Evolutionary conservation across 2,113 vertebrate species (phyloP), one percentile per base, ranked within the genome.

Genomic region (Amazona guildingii): DNA sequence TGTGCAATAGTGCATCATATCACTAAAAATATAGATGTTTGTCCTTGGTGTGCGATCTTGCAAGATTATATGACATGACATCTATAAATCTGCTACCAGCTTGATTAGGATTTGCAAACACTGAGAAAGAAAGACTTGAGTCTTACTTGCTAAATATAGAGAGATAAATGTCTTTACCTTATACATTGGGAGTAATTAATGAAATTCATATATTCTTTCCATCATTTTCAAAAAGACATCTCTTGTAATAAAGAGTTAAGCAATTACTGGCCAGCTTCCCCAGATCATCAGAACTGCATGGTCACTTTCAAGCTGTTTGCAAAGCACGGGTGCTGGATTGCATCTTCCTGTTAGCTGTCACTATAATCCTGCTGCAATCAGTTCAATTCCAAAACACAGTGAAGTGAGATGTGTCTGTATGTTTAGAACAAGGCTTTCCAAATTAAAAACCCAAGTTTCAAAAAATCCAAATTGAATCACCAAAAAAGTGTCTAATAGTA

Each of bases 21-120:
- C 31, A 37, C 33, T 73, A 41, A 83, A 69, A 51, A 90, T 46
- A 64, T 1, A 2, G 52, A 37, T 0, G 0, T 43, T 83, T 90
- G 10, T 87, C 17, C 29, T 86, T 83, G 11, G 13, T 7, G 2
- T 59, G 23, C 13, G 37, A 7, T 74, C 37, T 77, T 73, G 12
- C 80, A 88, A 78, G 68, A 83, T 46, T 76, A 86, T 37, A 29
- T 76, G 57, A 62, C n/a, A 76, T 44, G 39, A 62, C 46, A 69
- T 88, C 41, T 77, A 43, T 70, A 77, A 85, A 90, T 88, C 59
- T 86, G 7, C 49, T 83, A 77, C 86, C 52, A 80, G n/a, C n/a
- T 96, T 86, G 44, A 90, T 93, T 86, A 86, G 9, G 37, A 57
- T 83, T 90, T 95, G n/a, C 17, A 73, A 83, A 74, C 28, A 41